Evolutionary conservation across 2,113 vertebrate genomes (phyloP).

Genomic region (Crocuta crocuta): DNA sequence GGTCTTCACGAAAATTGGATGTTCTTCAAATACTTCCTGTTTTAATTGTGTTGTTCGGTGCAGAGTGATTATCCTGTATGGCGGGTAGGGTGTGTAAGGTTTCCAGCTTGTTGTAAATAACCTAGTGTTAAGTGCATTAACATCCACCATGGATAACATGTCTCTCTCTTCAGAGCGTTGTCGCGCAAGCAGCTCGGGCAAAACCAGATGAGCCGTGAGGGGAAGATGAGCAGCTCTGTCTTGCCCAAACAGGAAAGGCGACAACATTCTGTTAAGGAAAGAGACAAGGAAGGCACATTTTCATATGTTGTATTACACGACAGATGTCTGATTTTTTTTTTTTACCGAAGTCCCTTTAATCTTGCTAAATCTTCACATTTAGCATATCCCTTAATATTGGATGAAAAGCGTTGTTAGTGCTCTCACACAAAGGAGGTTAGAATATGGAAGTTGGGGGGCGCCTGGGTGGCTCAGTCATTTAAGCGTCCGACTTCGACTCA

Average conservation of each 20-base stretch:
- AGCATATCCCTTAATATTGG: background rate
- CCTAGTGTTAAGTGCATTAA: constrained; percentile 70
- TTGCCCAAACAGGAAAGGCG: constrained; percentile 82
- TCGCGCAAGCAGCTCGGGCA: constrained; percentile 79
- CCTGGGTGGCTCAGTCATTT: too few species aligned
- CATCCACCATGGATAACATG: constrained; percentile 70
- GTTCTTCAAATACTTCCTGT: constrained; percentile 69
- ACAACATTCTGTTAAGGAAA: constrained; percentile 84
- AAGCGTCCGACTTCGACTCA: too few species aligned
- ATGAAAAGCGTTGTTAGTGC: background rate
- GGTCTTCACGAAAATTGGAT: background rate
- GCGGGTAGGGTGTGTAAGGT: constrained; percentile 74
- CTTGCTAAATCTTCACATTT: background rate
- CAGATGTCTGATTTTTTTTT: constrained; percentile 79
- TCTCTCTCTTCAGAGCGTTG: constrained; percentile 76
- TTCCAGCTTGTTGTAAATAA: constrained; percentile 80
- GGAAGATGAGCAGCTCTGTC: constrained; percentile 80
- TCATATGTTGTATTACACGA: constrained; percentile 77
- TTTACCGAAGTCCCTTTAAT: constrained; percentile 48
- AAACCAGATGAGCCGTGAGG: constrained; percentile 84
- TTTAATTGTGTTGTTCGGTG: constrained; percentile 62
- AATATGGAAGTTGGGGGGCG: background rate
- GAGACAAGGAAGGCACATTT: constrained; percentile 81
- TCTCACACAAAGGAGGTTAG: background rate
- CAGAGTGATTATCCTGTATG: constrained; percentile 72